phyloP scores from a whole-genome alignment of 2,888 invertebrate species.

The Barypeithes pellucidus region DNA sequence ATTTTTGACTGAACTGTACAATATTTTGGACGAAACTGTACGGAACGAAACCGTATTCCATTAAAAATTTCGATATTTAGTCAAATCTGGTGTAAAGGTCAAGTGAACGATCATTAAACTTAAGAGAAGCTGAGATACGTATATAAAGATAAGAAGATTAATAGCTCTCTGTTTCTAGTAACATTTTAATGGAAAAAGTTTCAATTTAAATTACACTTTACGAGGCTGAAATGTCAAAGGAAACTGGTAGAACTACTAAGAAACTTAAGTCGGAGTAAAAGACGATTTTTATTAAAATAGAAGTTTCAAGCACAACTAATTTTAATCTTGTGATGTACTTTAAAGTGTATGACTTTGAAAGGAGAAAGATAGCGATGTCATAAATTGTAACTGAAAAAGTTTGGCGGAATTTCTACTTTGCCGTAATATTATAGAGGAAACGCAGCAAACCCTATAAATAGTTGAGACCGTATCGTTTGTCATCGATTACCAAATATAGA shows the following conservation, averaged over 20 bases:
- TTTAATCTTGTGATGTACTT: constrained; percentile 25
- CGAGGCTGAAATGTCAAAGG: constrained; percentile 34
- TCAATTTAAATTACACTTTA: constrained; percentile 41
- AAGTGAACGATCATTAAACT: constrained; percentile 17
- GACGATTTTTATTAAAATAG: constrained; percentile 29
- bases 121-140: constrained; percentile 28
- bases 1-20: no score
- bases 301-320: constrained; percentile 32
- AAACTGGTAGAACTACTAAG: constrained; percentile 32
- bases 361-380: no score
- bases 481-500: no score
- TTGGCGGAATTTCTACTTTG: no score
- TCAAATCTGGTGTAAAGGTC: background rate
- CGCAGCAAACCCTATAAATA: no score
- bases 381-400: no score
- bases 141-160: constrained; percentile 37
- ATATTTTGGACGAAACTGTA: no score
- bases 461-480: no score
- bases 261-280: constrained; percentile 20
- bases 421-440: no score
- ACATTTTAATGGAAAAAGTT: constrained; percentile 45
- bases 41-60: no score
- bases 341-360: background rate
- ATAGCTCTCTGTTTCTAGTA: constrained; percentile 39
- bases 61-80: no score